Evolutionary conservation across 64 coral and sea anemone genomes (phyloP).

Genomic region (Cladopsammia gracilis): DNA sequence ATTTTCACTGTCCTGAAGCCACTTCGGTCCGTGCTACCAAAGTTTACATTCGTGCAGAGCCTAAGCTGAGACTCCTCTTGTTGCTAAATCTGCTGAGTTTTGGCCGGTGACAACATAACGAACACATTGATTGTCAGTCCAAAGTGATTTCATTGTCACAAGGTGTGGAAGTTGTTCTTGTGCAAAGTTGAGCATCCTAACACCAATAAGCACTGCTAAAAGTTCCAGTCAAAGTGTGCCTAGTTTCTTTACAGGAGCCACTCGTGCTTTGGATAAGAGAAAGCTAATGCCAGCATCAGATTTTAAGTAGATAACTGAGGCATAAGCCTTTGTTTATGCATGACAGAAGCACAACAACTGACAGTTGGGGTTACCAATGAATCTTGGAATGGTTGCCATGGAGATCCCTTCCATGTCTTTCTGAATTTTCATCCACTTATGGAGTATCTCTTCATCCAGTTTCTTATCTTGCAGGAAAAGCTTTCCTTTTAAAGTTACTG

Average conservation of each 20-base stretch:
- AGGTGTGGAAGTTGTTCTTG: conserved; percentile 20
- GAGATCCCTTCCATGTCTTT: conserved; percentile 43
- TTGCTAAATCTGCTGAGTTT: conserved; percentile 63
- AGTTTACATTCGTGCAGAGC: conserved; percentile 31
- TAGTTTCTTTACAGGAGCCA: conserved; percentile 52
- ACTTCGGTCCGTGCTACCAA: conserved; percentile 66
- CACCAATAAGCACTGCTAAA: conserved; percentile 63
- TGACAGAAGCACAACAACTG: conserved; percentile 51
- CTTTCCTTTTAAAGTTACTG: conserved; percentile 51
- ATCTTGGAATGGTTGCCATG: conserved; percentile 34
- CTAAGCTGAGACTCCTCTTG: conserved; percentile 7
- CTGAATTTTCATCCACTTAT: conserved; percentile 29
- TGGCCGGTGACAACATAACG: conserved; percentile 29
- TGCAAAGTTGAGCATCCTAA: conserved; percentile 37
- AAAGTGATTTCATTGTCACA: conserved; percentile 12
- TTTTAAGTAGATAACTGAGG: conserved; percentile 9
- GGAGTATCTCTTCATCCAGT: conserved; percentile 43
- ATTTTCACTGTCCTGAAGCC: conserved; percentile 21
- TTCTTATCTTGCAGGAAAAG: conserved; percentile 60
- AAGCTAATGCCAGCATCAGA: conserved; percentile 26
- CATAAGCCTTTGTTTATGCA: conserved; percentile 49
- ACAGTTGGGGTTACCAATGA: conserved; percentile 21
- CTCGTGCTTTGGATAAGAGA: conserved; percentile 65
- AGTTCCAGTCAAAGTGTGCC: conserved; percentile 72
- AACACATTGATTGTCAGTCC: conserved; percentile 55